These are phyloP conservation scores for Tetropium fuscum DNA, from an alignment of 2,888 invertebrate species.

Conservation along the genomic window DNA sequence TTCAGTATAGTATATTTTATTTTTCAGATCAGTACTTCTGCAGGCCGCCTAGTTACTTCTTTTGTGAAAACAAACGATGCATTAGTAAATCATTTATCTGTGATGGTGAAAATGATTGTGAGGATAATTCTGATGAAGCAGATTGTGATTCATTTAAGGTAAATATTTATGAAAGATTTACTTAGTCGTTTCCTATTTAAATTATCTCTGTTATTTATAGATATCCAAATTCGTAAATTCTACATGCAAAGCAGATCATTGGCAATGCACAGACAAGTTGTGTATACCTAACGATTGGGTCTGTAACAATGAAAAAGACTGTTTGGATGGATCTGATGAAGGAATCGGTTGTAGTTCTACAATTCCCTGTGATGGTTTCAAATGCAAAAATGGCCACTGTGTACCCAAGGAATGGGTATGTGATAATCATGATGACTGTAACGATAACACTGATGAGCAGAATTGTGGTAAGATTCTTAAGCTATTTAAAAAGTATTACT, in stretches of 20 bases:
- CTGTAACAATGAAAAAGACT: slow-evolving; percentile 63
- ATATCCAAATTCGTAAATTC: slow-evolving; percentile 30
- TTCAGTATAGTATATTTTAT: not conserved
- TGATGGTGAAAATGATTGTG: slow-evolving; percentile 64
- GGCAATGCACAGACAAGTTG: slow-evolving; percentile 59
- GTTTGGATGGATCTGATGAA: slow-evolving; percentile 64
- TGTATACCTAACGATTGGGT: slow-evolving; percentile 60
- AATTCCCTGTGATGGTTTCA: slow-evolving; percentile 72
- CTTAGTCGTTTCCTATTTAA: not conserved
- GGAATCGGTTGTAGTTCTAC: slow-evolving; percentile 62
- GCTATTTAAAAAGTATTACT: no score
- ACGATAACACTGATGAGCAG: slow-evolving; percentile 70
- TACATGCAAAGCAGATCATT: slow-evolving; percentile 55
- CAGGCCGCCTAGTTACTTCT: slow-evolving; percentile 56
- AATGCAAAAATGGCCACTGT: slow-evolving; percentile 71
- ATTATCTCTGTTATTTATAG: slow-evolving; percentile 23
- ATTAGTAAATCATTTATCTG: slow-evolving; percentile 60
- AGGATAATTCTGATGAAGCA: slow-evolving; percentile 64
- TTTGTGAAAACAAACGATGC: slow-evolving; percentile 60
- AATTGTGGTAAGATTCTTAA: slow-evolving; percentile 67
- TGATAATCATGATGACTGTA: slow-evolving; percentile 71
- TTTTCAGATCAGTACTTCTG: slow-evolving; percentile 56
- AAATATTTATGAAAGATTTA: slow-evolving; percentile 10
- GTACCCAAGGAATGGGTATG: slow-evolving; percentile 69
- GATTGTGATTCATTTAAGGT: slow-evolving; percentile 54